Evolutionary conservation across 53 echinoderm and acorn worm species (phyloP).

Genomic region (Crossaster papposus): DNA sequence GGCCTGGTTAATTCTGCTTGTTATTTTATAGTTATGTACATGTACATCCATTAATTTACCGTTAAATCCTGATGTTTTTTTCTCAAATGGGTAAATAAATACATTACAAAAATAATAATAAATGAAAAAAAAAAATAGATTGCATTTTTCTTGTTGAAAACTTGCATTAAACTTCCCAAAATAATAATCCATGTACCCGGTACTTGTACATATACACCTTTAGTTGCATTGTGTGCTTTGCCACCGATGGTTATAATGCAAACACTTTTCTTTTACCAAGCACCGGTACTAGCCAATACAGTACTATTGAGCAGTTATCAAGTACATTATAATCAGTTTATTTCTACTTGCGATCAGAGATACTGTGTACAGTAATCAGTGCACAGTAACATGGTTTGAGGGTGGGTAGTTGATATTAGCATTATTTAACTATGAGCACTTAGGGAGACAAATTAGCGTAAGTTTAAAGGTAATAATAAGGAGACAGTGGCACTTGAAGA

Average conservation of each 20-base stretch:
- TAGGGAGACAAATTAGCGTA: no score
- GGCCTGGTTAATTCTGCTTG: no score
- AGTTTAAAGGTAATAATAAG: no score
- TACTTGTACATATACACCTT: neutral
- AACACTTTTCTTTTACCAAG: neutral
- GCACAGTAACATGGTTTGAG: neutral
- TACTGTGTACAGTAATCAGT: neutral
- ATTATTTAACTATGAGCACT: no score
- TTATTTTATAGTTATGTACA: no score
- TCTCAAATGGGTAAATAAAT: no score
- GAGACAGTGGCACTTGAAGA: no score
- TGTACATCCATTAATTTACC: no score
- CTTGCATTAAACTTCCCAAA: neutral
- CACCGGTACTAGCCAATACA: neutral
- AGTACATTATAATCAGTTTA: slow-evolving; percentile 27
- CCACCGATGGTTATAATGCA: neutral
- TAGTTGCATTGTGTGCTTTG: neutral
- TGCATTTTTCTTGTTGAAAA: neutral
- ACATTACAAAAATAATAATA: neutral
- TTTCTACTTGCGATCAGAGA: neutral
- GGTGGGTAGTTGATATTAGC: no score
- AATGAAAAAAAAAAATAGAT: neutral
- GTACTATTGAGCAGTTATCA: slow-evolving; percentile 9
- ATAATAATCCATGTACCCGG: neutral
- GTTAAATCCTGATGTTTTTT: no score